Base-by-base conservation (phyloP, 2,888 invertebrate species). In the Pammene fasciana region DNA sequence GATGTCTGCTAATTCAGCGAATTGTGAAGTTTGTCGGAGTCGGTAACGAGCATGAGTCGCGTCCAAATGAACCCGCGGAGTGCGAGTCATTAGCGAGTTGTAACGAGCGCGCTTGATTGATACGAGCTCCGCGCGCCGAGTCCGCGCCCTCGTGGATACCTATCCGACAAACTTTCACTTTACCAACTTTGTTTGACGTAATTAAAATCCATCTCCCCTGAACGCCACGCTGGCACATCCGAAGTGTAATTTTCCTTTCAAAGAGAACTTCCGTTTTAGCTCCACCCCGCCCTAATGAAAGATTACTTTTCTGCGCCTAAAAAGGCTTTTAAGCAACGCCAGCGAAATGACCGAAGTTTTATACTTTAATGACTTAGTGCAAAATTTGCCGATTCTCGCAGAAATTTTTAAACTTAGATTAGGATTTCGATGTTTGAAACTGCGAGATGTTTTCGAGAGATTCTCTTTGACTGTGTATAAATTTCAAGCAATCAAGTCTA, bases 331-430 rank as follows among this genome's bases (percentile, higher is more conserved):
- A 92, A 92, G 91, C 89, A 92, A 87, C 90, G 90, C 90, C 88
- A 86, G 84, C 87, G 86, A 91, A 92, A 92, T 92, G 91, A 91
- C 92, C 90, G 88, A 92, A 92, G 89, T 92, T 92, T 92, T 88
- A 90, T 90, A 92, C 92, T 92, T 92, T 92, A 92, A 92, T 92
- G 92, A 92, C 92, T 92, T 92, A 92, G 91, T 92, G 89, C 89
- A 87, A 92, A 92, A 90, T 91, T 91, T 85, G 91, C 89, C 88
- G 92, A 92, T 92, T 90, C 87, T 82, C 89, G 83, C 87, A 90
- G 89, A 92, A 91, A 65, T 90, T 90, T 91, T 92, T 92, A 92
- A 92, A 92, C 92, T 92, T 91, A 91, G 91, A 91, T 92, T 92
- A 92, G 91, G 90, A 92, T 90, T 91, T 87, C 85, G 87, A 90